Evolutionary conservation across 2,113 vertebrate species (phyloP), one percentile per base, ranked within the genome.

Genomic region (Albula goreensis): DNA sequence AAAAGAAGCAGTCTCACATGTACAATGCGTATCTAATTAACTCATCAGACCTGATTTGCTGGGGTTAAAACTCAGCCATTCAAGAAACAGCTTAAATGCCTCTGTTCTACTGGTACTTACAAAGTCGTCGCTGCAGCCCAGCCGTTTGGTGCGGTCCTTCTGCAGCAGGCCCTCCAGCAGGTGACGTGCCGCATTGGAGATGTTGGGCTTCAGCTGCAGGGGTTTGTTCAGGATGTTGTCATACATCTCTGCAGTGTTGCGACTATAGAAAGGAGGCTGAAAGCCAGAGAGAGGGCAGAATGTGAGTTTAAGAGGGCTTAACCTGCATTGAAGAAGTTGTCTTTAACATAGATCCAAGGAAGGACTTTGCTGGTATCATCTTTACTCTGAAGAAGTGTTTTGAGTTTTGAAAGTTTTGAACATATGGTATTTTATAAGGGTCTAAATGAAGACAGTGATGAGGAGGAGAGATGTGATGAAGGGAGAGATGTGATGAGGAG

Each of bases 221-320:
- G 98, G 98, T 86, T 99, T 99, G 95, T 99, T 99, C 93, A 99
- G 94, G 93, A 99, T 99, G 92, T 99, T 99, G 93, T 99, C 98
- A 0, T 99, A 99, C 98, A 99, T 99, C 94, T 99, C 98, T 0
- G 98, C 98, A 0, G 98, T 99, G 94, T 99, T 99, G 48, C 98
- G 96, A 92, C 98, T 99, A 87, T 99, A 99, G 91, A 99, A 99
- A 0, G 98, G 98, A 31, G 98, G 98, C 98, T 99, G 94, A 6
- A 52, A 86, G 82, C 9, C 12, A 49, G 88, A 92, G 0, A 4
- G 19, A 83, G 80, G 85, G 52, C 2, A 8, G 57, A 5, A 3
- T 52, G 87, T 2, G 19, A n/a, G 70, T 90, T 78, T 81, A 81
- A 80, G 13, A 57, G 60, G 3, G 60, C 19, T 83, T 31, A 10